Conservation (phyloP, 1,140 invertebrate genomes). For the Subanguina moxae region DNA sequence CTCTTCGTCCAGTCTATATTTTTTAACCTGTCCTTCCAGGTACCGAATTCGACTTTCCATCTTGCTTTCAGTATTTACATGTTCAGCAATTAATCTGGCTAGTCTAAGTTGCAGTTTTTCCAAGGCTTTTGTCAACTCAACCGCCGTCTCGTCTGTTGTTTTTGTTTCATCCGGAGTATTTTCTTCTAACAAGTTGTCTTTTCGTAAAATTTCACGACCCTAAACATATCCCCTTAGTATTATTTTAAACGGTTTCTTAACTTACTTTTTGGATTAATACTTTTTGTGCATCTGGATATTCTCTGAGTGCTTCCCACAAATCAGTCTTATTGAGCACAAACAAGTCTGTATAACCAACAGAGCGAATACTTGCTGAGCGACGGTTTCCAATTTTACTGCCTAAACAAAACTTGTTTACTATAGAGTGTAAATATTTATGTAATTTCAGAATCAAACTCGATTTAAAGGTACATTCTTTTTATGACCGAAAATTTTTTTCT, state of each 20-base stretch:
- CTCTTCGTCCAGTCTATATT: conserved; percentile 16
- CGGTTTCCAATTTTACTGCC: conserved; percentile 61
- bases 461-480: background rate
- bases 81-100: conserved; percentile 36
- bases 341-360: conserved; percentile 62
- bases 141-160: conserved; percentile 63
- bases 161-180: conserved; percentile 65
- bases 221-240: conserved; percentile 12
- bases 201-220: conserved; percentile 82
- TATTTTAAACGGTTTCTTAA: background rate
- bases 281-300: conserved; percentile 85
- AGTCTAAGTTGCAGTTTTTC: conserved; percentile 68
- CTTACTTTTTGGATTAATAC: conserved; percentile 71
- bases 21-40: conserved; percentile 24
- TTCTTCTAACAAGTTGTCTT: conserved; percentile 86
- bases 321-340: conserved; percentile 63
- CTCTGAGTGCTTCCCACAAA: conserved; percentile 64
- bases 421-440: background rate
- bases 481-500: background rate
- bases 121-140: conserved; percentile 63
- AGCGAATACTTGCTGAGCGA: conserved; percentile 61
- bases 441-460: too few species aligned
- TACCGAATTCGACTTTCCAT: conserved; percentile 16
- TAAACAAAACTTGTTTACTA: background rate
- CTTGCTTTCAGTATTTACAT: conserved; percentile 37